Percentiles rank a stretch among this genome's conserved stretches.
Conservation (phyloP, 2,797 vertebrate genomes). For the Paedocypris micromegethes region DNA sequence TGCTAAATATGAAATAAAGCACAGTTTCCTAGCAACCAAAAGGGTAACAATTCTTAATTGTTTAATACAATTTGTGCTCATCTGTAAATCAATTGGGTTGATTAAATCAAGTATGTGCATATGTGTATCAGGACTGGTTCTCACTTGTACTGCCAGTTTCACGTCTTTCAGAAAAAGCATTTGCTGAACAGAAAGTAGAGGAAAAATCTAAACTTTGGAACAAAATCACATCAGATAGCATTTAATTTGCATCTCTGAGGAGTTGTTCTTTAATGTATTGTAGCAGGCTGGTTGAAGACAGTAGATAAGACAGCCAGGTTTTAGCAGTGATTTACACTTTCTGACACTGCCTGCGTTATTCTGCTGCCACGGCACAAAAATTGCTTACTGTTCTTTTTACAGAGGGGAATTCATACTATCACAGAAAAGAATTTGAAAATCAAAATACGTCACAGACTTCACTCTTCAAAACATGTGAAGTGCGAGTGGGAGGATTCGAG, state of each 20-base stretch:
- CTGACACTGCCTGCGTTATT: slow-evolving; percentile 38
- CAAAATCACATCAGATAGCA: slow-evolving; percentile 66
- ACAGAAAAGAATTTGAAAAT: slow-evolving; percentile 36
- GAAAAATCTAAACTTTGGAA: slow-evolving; percentile 29
- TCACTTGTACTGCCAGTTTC: slow-evolving; percentile 8
- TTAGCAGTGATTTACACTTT: slow-evolving; percentile 56
- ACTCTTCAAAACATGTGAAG: background rate
- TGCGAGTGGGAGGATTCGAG: background rate
- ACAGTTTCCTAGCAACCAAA: no score
- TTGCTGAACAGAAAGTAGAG: slow-evolving; percentile 29
- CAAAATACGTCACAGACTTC: slow-evolving; percentile 10
- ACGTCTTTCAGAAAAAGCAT: slow-evolving; percentile 39
- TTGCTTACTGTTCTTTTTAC: slow-evolving; percentile 60
- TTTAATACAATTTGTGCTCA: no score
- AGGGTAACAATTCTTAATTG: no score
- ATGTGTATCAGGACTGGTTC: background rate
- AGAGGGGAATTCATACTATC: slow-evolving; percentile 52
- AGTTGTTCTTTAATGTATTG: slow-evolving; percentile 66
- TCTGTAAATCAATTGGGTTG: no score
- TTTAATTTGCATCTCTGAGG: slow-evolving; percentile 70
- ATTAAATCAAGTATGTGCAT: background rate
- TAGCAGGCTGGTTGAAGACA: slow-evolving; percentile 62
- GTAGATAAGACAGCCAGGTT: slow-evolving; percentile 64
- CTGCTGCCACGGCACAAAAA: slow-evolving; percentile 69
- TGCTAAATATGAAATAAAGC: no score